These are phyloP conservation scores for Lysandra coridon DNA, from an alignment of 2,888 invertebrate genomes.

Conservation along the genomic window DNA sequence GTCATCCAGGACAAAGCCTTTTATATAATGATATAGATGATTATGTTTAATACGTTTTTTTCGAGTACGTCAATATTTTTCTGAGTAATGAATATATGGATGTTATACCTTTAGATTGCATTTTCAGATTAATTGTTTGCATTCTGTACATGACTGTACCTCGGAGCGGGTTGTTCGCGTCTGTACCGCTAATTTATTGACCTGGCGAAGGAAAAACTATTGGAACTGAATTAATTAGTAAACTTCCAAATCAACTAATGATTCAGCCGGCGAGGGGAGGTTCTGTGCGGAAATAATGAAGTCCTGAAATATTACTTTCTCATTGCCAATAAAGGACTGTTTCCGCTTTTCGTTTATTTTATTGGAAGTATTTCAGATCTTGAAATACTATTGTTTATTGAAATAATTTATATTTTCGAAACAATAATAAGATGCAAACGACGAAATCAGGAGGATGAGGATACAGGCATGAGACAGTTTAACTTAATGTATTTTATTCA, in stretches of 20 bases:
- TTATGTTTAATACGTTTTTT: too few relatives aligned
- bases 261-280: background rate
- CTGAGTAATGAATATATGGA: too few relatives aligned
- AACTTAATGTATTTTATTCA: too few relatives aligned
- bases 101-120: too few relatives aligned
- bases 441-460: too few relatives aligned
- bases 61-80: too few relatives aligned
- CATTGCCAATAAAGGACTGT: background rate
- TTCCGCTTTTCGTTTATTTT: background rate
- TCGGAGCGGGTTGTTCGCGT: background rate
- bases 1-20: too few relatives aligned
- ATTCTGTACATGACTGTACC: too few relatives aligned
- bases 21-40: too few relatives aligned
- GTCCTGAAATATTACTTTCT: background rate
- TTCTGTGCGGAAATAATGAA: background rate
- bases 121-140: too few relatives aligned
- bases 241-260: slow-evolving; percentile 23
- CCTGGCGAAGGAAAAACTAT: slow-evolving; percentile 6
- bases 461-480: too few relatives aligned
- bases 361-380: background rate
- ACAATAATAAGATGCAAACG: background rate
- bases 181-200: slow-evolving; percentile 10
- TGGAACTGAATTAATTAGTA: slow-evolving; percentile 19
- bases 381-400: background rate
- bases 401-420: background rate